A percentile compares a stretch with the other conserved stretches of the same genome.
Evolutionary conservation across 2,888 invertebrate species (phyloP).

Genomic region (Acleris sparsana): DNA sequence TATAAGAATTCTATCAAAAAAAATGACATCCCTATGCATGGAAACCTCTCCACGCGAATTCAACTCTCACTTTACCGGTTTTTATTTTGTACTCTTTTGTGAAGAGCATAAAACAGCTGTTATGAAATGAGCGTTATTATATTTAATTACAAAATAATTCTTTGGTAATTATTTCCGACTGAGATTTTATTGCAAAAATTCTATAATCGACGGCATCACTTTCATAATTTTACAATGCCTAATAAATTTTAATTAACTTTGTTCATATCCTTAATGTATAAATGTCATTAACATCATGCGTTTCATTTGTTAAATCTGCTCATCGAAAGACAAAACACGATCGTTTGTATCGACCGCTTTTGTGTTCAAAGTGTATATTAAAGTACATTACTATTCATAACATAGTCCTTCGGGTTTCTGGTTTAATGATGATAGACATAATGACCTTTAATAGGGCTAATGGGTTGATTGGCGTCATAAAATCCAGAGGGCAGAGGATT

Average conservation of each 20-base stretch:
- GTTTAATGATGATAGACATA: constrained; percentile 62
- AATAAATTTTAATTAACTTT: background rate
- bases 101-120: no score
- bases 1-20: no score
- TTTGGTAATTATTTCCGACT: no score
- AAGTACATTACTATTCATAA: constrained; percentile 57
- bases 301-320: constrained; percentile 3
- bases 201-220: background rate
- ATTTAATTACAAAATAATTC: no score
- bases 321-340: background rate
- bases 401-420: constrained; percentile 52
- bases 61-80: no score
- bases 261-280: background rate
- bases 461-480: constrained; percentile 71
- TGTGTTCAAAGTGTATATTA: constrained; percentile 39
- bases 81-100: no score
- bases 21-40: no score
- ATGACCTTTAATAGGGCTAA: constrained; percentile 70
- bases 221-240: background rate
- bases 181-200: no score
- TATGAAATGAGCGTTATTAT: no score
- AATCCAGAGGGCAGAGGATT: constrained; percentile 51
- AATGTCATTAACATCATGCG: no score
- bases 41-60: no score
- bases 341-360: constrained; percentile 14